A percentile compares a stretch with the other conserved stretches of the same genome.
Conservation (phyloP, 2,797 vertebrate genomes). For the Alfaro cultratus region DNA sequence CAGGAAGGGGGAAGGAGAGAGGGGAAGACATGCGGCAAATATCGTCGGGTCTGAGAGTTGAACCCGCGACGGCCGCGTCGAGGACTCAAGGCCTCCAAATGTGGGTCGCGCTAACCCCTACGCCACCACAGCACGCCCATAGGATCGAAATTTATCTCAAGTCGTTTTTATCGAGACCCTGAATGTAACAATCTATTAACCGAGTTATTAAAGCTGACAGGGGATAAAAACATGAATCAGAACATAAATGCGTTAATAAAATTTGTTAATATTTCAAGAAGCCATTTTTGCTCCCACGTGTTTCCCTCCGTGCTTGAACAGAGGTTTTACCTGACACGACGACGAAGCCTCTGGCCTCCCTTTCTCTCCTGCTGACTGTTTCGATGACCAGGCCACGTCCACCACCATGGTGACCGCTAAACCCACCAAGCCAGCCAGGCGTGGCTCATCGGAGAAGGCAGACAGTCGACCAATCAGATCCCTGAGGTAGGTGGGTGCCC, state of each 20-base stretch:
- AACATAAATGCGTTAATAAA: not conserved
- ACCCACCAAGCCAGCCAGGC: constrained; percentile 70
- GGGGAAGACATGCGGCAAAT: no score
- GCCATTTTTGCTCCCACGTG: not conserved
- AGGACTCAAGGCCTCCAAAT: no score
- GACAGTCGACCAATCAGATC: constrained; percentile 74
- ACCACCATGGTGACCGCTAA: constrained; percentile 73
- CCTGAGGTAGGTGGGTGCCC: constrained; percentile 70
- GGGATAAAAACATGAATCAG: not conserved
- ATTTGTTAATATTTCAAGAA: not conserved
- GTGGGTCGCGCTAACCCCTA: no score
- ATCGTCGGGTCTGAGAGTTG: no score
- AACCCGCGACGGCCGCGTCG: no score
- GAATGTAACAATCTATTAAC: not conserved
- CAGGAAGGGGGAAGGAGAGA: no score
- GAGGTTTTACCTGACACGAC: constrained; percentile 57
- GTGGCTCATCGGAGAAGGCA: constrained; percentile 74
- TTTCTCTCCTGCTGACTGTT: constrained; percentile 35
- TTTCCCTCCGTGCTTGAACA: not conserved
- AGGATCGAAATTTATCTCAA: not conserved
- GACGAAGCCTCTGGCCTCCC: constrained; percentile 46
- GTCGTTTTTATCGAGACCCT: not conserved
- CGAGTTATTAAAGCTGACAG: not conserved
- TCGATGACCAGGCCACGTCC: constrained; percentile 67
- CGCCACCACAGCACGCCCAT: no score